Evolutionary conservation across 2,888 invertebrate genomes (phyloP).

Genomic region (Cantharis rustica): DNA sequence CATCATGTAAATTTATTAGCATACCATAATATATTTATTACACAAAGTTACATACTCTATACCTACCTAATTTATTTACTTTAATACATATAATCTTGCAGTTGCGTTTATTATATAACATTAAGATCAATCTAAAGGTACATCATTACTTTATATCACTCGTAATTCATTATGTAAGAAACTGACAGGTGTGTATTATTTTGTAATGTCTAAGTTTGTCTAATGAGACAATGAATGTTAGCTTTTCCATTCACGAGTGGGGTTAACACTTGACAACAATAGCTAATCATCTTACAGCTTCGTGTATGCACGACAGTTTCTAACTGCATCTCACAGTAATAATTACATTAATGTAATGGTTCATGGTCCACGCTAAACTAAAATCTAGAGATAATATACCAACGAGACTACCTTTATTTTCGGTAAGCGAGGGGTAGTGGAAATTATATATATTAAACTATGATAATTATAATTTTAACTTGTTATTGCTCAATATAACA

Average conservation of each 20-base stretch:
- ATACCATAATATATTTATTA: not conserved
- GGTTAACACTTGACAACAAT: not conserved
- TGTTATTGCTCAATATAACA: not conserved
- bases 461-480: not conserved
- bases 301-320: not conserved
- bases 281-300: not conserved
- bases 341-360: not conserved
- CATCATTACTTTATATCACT: constrained; percentile 3
- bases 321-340: not conserved
- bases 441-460: not conserved
- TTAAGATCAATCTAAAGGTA: not conserved
- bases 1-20: not conserved
- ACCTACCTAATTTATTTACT: not conserved
- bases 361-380: not conserved
- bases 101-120: not conserved
- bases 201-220: not conserved
- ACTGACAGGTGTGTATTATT: not conserved
- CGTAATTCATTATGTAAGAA: not conserved
- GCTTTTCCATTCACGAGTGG: not conserved
- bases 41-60: not conserved
- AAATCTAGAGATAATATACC: too few relatives aligned
- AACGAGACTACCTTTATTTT: not conserved
- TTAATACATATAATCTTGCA: not conserved
- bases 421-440: not conserved
- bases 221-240: not conserved